Evolutionary conservation across 1,140 invertebrate genomes (phyloP).

Genomic region (Andrena cerasifolii): DNA sequence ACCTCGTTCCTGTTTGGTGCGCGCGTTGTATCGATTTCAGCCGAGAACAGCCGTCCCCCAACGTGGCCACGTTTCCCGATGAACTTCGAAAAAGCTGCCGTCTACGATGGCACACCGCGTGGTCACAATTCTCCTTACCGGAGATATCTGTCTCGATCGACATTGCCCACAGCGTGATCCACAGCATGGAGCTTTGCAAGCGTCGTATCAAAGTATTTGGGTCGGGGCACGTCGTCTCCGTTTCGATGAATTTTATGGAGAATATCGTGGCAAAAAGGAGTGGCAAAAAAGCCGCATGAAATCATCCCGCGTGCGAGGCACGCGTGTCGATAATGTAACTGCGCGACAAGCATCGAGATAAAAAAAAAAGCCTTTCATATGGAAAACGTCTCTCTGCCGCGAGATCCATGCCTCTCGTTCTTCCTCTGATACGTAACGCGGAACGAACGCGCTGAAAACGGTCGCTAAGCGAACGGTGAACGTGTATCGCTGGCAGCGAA

Average conservation of each 20-base stretch:
- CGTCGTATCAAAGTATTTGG: neutral
- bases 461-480: neutral
- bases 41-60: neutral
- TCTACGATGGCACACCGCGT: slow-evolving; percentile 18
- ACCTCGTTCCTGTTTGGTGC: slow-evolving; percentile 48
- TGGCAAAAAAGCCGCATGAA: too few species aligned
- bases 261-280: neutral
- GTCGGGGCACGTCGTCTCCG: neutral
- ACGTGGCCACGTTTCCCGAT: slow-evolving; percentile 46
- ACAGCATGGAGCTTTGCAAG: neutral
- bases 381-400: neutral
- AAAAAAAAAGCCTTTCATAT: neutral
- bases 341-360: neutral
- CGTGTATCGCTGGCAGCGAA: neutral
- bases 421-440: neutral
- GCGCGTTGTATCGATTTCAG: slow-evolving; percentile 73
- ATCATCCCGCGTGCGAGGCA: neutral
- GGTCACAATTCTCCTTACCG: neutral
- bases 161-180: neutral
- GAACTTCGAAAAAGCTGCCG: slow-evolving; percentile 51
- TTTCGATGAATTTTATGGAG: neutral
- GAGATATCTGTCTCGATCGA: neutral
- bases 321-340: neutral
- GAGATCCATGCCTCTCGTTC: neutral
- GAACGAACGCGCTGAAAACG: neutral